These are phyloP conservation scores for Acanthopagrus latus DNA, from an alignment of 2,797 vertebrate species.

Conservation along the genomic window DNA sequence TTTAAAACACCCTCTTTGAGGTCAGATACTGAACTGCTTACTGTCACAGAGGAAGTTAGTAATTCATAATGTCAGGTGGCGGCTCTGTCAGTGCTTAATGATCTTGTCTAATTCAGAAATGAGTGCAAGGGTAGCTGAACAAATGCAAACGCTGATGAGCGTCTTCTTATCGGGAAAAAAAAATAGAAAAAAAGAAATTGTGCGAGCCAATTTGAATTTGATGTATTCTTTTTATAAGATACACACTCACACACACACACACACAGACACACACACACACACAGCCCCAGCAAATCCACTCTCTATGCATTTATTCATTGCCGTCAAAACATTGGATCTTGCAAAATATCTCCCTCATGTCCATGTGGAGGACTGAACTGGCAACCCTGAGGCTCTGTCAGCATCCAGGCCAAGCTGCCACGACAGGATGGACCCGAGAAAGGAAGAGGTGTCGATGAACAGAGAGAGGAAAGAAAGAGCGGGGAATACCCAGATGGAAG, in stretches of 20 bases:
- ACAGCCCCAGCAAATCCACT: constrained; percentile 2
- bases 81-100: constrained; percentile 41
- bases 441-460: constrained; percentile 3
- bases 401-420: constrained; percentile 18
- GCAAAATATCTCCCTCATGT: constrained; percentile 19
- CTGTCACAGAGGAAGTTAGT: constrained; percentile 38
- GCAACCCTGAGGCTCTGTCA: constrained; percentile 34
- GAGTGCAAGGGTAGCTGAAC: constrained; percentile 14
- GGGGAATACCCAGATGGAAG: not conserved
- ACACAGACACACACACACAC: not conserved
- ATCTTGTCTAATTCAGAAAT: constrained; percentile 36
- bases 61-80: constrained; percentile 42
- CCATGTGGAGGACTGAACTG: constrained; percentile 17
- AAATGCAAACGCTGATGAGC: not conserved
- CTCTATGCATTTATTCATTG: constrained; percentile 35
- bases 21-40: constrained; percentile 39
- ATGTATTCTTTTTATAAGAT: constrained; percentile 5
- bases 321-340: constrained; percentile 30
- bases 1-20: constrained; percentile 35
- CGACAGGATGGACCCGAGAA: constrained; percentile 8
- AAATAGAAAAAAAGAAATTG: too few species aligned
- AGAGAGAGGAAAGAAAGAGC: not conserved
- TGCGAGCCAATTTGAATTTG: constrained; percentile 2
- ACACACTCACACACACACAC: not conserved
- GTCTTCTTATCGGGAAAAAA: not conserved